These are phyloP conservation scores for Mormyrops boulengeri DNA, from an alignment of 2,797 vertebrate species.

Conservation along the genomic window DNA sequence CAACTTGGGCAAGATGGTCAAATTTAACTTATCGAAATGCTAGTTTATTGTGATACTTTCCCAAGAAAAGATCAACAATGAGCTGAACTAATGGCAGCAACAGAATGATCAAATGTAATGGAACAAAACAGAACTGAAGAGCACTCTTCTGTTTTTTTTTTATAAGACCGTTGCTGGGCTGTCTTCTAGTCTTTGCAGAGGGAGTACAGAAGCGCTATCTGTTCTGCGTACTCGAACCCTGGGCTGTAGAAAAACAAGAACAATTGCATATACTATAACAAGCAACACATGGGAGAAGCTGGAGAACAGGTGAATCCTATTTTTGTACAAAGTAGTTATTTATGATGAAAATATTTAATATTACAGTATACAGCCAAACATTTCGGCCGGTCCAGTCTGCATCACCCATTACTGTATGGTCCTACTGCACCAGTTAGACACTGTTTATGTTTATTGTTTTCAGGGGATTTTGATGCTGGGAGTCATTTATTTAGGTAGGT, in stretches of 20 bases:
- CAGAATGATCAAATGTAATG: background rate
- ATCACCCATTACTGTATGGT: background rate
- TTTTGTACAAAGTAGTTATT: background rate
- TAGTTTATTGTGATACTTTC: background rate
- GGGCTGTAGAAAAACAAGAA: slow-evolving; percentile 43
- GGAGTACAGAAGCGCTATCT: slow-evolving; percentile 64
- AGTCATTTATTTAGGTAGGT: slow-evolving; percentile 4
- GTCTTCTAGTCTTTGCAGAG: slow-evolving; percentile 45
- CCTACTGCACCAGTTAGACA: background rate
- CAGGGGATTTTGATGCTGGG: no score
- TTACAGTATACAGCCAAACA: background rate
- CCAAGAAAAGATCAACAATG: background rate
- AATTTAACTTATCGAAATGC: background rate
- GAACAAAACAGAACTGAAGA: background rate
- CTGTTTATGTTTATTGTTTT: background rate
- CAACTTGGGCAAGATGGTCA: background rate
- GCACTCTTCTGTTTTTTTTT: background rate
- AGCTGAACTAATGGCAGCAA: background rate
- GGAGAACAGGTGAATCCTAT: background rate
- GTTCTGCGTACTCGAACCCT: slow-evolving; percentile 61
- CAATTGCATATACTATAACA: background rate
- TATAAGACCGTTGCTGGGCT: background rate
- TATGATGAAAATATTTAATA: background rate
- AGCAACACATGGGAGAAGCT: background rate
- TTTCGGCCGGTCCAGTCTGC: background rate